phyloP scores from a whole-genome alignment of 64 coral and sea anemone genomes.

The Acropora yongei region DNA sequence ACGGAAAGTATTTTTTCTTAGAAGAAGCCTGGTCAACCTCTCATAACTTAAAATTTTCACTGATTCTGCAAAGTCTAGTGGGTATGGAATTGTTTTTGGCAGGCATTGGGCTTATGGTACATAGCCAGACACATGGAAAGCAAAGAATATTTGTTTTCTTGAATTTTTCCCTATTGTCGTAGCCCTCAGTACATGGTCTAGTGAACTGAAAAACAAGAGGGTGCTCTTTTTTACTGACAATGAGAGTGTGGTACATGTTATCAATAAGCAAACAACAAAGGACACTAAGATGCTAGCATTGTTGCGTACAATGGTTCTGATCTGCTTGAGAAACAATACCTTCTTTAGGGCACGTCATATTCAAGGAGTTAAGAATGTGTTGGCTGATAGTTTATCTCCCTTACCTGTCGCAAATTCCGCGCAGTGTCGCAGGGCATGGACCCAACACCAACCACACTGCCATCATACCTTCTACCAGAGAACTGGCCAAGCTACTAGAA shows the following conservation, averaged over 20 bases:
- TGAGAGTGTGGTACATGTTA: neutral
- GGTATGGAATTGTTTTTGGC: slow-evolving; percentile 24
- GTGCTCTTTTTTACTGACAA: neutral
- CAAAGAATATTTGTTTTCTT: neutral
- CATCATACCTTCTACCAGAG: slow-evolving; percentile 20
- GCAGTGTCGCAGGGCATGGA: neutral
- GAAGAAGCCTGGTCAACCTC: neutral
- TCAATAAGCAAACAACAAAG: slow-evolving; percentile 2
- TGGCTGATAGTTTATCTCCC: neutral
- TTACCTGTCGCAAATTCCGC: neutral
- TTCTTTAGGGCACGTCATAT: neutral
- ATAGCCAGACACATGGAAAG: neutral
- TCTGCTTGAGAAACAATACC: neutral
- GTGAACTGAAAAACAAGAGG: neutral
- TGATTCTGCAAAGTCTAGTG: slow-evolving; percentile 1
- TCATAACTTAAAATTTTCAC: slow-evolving; percentile 1
- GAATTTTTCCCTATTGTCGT: neutral
- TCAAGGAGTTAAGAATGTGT: neutral
- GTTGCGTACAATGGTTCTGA: neutral
- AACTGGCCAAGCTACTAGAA: neutral
- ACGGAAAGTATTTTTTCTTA: slow-evolving; percentile 2
- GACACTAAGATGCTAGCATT: neutral
- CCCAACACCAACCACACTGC: neutral
- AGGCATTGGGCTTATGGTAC: slow-evolving; percentile 6
- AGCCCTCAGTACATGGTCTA: neutral